A percentile compares a stretch with the other conserved stretches of the same genome.
Conservation (phyloP, 2,113 vertebrate genomes). For the Mobula hypostoma region DNA sequence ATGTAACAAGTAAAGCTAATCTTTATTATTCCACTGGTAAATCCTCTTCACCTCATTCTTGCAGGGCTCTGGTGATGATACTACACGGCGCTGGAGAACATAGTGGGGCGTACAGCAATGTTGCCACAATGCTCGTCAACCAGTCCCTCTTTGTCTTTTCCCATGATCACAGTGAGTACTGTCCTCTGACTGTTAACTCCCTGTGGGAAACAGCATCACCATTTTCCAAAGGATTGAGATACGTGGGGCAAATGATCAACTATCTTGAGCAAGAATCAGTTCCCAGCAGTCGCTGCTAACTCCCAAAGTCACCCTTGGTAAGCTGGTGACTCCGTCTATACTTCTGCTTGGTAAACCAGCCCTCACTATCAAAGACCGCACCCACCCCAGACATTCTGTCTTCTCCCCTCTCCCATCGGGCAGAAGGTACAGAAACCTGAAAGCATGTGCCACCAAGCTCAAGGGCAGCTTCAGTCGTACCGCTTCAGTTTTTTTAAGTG, state of each 20-base stretch:
- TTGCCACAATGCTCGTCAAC: constrained; percentile 72
- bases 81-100: constrained; percentile 88
- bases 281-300: too few relatives aligned
- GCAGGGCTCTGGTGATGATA: constrained; percentile 82
- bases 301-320: too few relatives aligned
- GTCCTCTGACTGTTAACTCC: background rate
- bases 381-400: too few relatives aligned
- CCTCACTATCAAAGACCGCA: too few relatives aligned
- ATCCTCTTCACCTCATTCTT: background rate
- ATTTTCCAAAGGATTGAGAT: background rate
- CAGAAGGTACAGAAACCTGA: too few relatives aligned
- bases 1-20: background rate
- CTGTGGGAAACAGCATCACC: background rate
- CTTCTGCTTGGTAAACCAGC: too few relatives aligned
- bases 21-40: background rate
- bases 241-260: background rate
- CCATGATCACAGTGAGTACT: constrained; percentile 87
- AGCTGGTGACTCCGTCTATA: too few relatives aligned
- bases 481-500: too few relatives aligned
- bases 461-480: too few relatives aligned
- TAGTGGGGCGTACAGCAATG: constrained; percentile 77
- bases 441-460: too few relatives aligned
- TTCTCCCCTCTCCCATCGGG: too few relatives aligned
- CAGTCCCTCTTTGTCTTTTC: constrained; percentile 78
- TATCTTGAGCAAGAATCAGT: background rate